Conservation (phyloP, 2,797 vertebrate species). For the Rhincodon typus region DNA sequence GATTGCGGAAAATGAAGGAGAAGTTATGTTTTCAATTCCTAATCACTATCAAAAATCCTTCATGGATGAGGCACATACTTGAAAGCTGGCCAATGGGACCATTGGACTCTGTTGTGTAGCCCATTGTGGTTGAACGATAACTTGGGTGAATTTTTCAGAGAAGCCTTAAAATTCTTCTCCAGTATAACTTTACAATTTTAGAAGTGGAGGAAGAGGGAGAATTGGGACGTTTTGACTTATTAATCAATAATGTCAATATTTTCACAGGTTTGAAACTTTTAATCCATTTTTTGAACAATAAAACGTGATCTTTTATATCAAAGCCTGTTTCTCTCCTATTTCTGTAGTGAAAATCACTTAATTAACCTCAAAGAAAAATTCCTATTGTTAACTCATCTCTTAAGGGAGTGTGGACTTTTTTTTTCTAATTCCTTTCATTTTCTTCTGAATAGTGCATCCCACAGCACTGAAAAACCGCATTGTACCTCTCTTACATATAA, state of each 20-base stretch:
- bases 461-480: conserved; percentile 34
- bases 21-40: not conserved
- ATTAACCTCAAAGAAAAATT: conserved; percentile 14
- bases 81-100: not conserved
- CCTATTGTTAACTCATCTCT: conserved; percentile 27
- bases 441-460: conserved; percentile 25
- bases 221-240: not conserved
- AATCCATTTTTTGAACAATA: not conserved
- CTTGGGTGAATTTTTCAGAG: not conserved
- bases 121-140: not conserved
- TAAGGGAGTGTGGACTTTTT: conserved; percentile 24
- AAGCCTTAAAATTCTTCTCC: not conserved
- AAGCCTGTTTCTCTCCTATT: not conserved
- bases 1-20: not conserved
- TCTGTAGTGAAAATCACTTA: conserved; percentile 1
- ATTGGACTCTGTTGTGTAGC: not conserved
- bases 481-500: conserved; percentile 36
- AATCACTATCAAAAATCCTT: not conserved
- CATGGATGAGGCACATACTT: not conserved
- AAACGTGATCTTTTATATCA: not conserved
- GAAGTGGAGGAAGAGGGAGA: not conserved
- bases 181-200: not conserved
- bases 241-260: not conserved
- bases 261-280: not conserved
- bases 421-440: conserved; percentile 37